These are phyloP conservation scores for Halichoerus grypus DNA, from an alignment of 2,113 vertebrate species.

Conservation along the genomic window DNA sequence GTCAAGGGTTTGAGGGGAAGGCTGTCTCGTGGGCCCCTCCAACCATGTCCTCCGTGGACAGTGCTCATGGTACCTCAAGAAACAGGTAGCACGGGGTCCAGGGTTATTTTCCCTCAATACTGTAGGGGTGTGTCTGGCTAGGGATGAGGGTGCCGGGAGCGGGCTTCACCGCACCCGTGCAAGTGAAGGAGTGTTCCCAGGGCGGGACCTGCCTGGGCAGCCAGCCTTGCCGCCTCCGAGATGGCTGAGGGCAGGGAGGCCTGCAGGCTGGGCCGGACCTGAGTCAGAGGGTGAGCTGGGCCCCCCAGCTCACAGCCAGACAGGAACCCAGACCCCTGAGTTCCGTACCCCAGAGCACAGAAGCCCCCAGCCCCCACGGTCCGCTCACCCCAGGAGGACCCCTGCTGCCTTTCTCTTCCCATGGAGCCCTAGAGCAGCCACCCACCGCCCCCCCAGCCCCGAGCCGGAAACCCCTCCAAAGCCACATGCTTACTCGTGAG, in stretches of 20 bases:
- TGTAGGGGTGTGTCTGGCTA: neutral
- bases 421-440: neutral
- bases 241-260: neutral
- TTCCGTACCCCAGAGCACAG: neutral
- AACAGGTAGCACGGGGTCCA: neutral
- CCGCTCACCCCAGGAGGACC: neutral
- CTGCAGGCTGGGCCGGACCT: neutral
- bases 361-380: fast-evolving
- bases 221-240: fast-evolving
- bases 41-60: fast-evolving
- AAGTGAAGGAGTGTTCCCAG: fast-evolving
- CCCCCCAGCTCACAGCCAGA: neutral
- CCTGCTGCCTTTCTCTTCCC: neutral
- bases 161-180: neutral
- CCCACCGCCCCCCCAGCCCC: no score
- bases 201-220: fast-evolving
- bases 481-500: neutral
- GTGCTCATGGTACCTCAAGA: neutral
- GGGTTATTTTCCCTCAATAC: fast-evolving
- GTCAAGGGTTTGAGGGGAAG: fast-evolving
- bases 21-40: fast-evolving
- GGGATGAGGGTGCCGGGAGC: no score
- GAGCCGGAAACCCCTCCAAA: neutral
- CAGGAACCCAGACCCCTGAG: neutral
- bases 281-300: neutral